phyloP scores from a whole-genome alignment of 1,140 invertebrate species.

The Schlechtendalia chinensis region DNA sequence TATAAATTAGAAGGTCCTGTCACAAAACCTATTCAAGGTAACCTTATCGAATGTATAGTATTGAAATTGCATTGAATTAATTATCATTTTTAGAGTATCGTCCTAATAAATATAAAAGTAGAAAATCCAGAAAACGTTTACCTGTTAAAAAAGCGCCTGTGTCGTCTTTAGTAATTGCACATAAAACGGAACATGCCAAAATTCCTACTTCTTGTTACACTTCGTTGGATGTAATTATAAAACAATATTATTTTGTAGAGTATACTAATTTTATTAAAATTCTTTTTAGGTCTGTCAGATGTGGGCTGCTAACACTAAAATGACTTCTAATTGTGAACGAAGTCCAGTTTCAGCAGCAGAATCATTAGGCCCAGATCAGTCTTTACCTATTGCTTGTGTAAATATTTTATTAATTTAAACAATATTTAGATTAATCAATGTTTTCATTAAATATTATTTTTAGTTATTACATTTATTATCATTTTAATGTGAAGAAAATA shows the following conservation, averaged over 20 bases:
- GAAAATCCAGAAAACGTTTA: constrained; percentile 33
- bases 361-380: constrained; percentile 63
- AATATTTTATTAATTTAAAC: background rate
- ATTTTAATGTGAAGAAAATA: background rate
- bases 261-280: background rate
- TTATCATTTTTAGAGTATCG: constrained; percentile 8
- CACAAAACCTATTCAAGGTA: background rate
- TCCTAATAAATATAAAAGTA: constrained; percentile 11
- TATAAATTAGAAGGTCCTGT: constrained; percentile 84
- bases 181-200: background rate
- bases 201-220: constrained; percentile 34
- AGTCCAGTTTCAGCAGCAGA: constrained; percentile 62
- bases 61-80: background rate
- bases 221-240: constrained; percentile 27
- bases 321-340: constrained; percentile 27
- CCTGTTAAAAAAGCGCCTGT: background rate
- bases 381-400: constrained; percentile 58
- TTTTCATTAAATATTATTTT: background rate
- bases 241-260: background rate
- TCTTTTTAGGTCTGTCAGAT: constrained; percentile 53
- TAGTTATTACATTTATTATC: background rate
- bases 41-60: background rate
- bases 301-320: constrained; percentile 36
- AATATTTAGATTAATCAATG: too few relatives aligned
- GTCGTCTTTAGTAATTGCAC: background rate